phyloP scores from a whole-genome alignment of 2,888 invertebrate genomes.

The Nasonia oneida region DNA sequence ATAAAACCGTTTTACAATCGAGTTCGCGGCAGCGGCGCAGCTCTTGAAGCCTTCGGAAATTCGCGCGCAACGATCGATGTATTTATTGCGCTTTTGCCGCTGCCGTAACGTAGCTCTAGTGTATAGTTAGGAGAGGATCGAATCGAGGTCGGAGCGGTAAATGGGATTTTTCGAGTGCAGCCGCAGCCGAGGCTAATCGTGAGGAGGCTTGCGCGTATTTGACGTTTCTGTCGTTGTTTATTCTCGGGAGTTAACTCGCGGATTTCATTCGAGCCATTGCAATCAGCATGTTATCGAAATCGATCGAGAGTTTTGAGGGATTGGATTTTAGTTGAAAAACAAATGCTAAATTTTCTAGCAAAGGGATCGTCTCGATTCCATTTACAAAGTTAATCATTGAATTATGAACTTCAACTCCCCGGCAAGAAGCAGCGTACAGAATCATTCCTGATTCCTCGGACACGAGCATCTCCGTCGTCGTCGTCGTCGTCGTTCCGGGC shows the following conservation, averaged over 20 bases:
- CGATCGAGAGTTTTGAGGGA: background rate
- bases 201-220: background rate
- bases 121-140: background rate
- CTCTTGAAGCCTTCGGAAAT: slow-evolving; percentile 18
- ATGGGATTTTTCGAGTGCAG: slow-evolving; percentile 11
- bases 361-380: too few species aligned
- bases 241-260: background rate
- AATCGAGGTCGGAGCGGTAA: slow-evolving; percentile 16
- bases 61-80: slow-evolving; percentile 7
- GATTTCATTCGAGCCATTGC: background rate
- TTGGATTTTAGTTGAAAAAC: too few species aligned
- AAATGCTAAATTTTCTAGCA: too few species aligned
- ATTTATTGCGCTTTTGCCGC: slow-evolving; percentile 7
- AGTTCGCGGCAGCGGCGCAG: background rate
- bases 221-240: background rate
- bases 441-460: too few species aligned
- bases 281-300: background rate
- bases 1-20: slow-evolving; percentile 39
- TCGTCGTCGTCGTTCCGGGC: slow-evolving; percentile 27
- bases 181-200: background rate
- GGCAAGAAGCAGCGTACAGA: too few species aligned
- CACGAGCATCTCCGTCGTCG: background rate
- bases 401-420: too few species aligned
- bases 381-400: too few species aligned
- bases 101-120: background rate